Evolutionary conservation across 2,888 invertebrate species (phyloP).

Genomic region (Ormyrus nitidulus): DNA sequence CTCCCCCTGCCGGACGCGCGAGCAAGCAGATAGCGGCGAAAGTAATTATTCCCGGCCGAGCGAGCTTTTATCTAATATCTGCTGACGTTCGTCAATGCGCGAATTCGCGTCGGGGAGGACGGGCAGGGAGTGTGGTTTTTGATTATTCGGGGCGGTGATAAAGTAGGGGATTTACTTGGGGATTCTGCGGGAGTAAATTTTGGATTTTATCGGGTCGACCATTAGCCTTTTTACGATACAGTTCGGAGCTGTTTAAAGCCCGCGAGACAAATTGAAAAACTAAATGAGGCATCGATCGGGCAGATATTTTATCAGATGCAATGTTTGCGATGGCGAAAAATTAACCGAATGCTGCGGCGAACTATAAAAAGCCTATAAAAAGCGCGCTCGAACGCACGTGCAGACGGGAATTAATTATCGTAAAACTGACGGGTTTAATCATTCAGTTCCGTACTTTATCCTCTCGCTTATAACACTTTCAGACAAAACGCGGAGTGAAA

Average conservation of each 20-base stretch:
- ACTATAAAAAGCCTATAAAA: conserved; percentile 21
- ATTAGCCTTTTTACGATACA: neutral
- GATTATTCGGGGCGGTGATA: too few species aligned
- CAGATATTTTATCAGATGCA: neutral
- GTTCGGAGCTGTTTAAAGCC: neutral
- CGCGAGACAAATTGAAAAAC: conserved; percentile 19
- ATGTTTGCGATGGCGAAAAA: neutral
- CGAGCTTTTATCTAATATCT: neutral
- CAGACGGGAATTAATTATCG: conserved; percentile 19
- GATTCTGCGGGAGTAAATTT: too few species aligned
- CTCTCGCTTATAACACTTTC: neutral
- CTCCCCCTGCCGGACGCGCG: neutral
- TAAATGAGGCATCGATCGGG: conserved; percentile 19
- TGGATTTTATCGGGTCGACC: too few species aligned
- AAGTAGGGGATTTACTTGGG: too few species aligned
- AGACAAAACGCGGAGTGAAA: conserved; percentile 5
- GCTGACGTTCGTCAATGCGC: neutral
- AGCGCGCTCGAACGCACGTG: neutral
- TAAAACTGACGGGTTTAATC: conserved; percentile 25
- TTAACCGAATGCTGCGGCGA: conserved; percentile 6
- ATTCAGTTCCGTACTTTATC: conserved; percentile 1
- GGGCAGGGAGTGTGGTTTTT: too few species aligned
- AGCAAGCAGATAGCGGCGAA: neutral
- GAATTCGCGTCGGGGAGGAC: too few species aligned
- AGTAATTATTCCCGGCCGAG: neutral